Base-by-base conservation (phyloP, 92 coral and sea anemone genomes). In the Palythoa grandiflora region DNA sequence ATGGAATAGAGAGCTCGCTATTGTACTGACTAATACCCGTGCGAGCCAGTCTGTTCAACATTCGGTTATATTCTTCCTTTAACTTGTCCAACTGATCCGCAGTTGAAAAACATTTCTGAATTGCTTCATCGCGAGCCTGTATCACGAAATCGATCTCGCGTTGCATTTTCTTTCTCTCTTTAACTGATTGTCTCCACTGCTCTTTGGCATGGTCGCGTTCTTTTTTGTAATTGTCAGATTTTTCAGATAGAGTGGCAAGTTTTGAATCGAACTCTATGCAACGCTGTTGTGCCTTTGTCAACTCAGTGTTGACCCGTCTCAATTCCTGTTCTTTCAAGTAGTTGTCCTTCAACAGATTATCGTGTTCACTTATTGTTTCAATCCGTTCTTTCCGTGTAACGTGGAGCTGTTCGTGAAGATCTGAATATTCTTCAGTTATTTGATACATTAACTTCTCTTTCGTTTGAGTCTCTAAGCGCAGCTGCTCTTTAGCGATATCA, bases 81-180 rank as follows among this genome's bases (percentile, higher is more conserved):
- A 97, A 65, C 61, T 94, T 92, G 86, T 95, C 98, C 5, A 97
- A 73, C 88, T 95, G 96, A 71, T 96, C 96, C 10, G 95, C 95
- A 6, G 98, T 97, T 5, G 99, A 97, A 60, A 97, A 95, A 80
- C 98, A 95, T 63, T 96, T 93, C 76, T 95, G 99, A 40, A 97
- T 95, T 39, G 99, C 99, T 60, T 97, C 98, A 74, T 97, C 98
- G 71, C 99, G 92, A 1, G 99, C 96, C 78, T 90, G 91, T n/a
- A 92, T 95, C 21, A 90, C 90, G 21, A 89, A 91, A 20, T 96
- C 95, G 73, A 92, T 95, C 47, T 97, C 99, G 1, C 99, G 93
- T 15, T 95, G 97, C 8, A 97, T 79, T 71, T 92, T 89, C 77
- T 97, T 97, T 36, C 96, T 91, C 71, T 97, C 99, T 77, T 97